These are phyloP conservation scores for Daktulosphaira vitifoliae DNA, from an alignment of 1,140 invertebrate species.

Conservation along the genomic window DNA sequence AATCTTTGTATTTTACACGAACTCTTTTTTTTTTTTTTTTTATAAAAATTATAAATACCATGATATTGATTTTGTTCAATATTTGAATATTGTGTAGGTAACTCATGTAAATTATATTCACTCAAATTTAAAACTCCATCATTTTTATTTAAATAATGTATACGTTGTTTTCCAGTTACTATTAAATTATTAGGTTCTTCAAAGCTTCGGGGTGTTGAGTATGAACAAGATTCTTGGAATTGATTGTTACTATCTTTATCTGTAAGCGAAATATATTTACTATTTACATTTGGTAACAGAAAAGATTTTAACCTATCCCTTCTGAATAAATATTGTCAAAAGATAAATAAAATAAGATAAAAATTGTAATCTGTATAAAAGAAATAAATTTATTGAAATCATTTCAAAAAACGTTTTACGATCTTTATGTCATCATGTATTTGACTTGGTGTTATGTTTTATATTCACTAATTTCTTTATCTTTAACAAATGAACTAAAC, in stretches of 20 bases:
- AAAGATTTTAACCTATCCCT: conserved; percentile 26
- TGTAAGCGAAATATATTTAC: background rate
- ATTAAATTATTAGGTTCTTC: conserved; percentile 1
- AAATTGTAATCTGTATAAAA: too few relatives aligned
- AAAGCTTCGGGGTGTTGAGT: conserved; percentile 1
- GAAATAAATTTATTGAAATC: too few relatives aligned
- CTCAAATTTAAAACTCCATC: conserved; percentile 16
- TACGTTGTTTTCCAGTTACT: conserved; percentile 4
- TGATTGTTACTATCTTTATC: conserved; percentile 5
- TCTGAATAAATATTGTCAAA: conserved; percentile 12
- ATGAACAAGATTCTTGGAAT: conserved; percentile 1
- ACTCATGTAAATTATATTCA: conserved; percentile 19
- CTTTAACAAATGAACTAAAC: background rate
- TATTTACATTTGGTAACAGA: too few relatives aligned
- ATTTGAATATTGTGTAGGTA: conserved; percentile 3
- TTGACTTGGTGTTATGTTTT: background rate
- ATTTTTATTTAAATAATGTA: conserved; percentile 3
- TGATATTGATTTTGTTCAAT: background rate
- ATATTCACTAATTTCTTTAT: background rate
- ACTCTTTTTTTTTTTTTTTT: too few relatives aligned
- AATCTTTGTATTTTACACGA: too few relatives aligned
- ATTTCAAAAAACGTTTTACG: too few relatives aligned
- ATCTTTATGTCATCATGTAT: conserved; percentile 5
- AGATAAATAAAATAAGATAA: too few relatives aligned
- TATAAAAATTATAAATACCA: too few relatives aligned